Conservation (phyloP, 2,797 vertebrate genomes). For the Pangasius mekongensis region DNA sequence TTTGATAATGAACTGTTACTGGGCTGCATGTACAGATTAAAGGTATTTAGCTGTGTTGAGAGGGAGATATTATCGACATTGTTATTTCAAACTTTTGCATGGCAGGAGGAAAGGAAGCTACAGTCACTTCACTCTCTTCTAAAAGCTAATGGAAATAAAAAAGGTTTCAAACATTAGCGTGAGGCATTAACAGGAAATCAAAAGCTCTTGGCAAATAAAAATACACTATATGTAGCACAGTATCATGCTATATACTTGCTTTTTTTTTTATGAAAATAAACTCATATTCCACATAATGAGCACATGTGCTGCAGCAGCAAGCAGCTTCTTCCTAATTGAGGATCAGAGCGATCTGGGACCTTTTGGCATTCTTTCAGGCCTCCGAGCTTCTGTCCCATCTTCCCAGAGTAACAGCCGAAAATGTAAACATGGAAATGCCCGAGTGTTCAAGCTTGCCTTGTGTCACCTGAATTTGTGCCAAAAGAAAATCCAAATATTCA, state of each 20-base stretch:
- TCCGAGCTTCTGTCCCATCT: constrained; percentile 60
- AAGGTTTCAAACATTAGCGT: background rate
- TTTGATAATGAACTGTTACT: background rate
- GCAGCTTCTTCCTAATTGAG: constrained; percentile 38
- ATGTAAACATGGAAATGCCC: constrained; percentile 53
- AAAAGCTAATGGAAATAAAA: background rate
- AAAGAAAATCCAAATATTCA: constrained; percentile 17
- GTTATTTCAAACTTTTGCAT: background rate
- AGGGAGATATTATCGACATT: background rate
- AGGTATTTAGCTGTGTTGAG: background rate
- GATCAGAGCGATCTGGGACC: constrained; percentile 45
- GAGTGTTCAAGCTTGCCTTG: constrained; percentile 35
- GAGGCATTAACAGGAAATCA: background rate
- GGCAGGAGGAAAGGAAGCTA: background rate
- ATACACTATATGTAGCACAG: background rate
- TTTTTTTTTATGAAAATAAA: background rate
- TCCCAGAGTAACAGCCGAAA: constrained; percentile 50
- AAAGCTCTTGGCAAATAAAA: background rate
- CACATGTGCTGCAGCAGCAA: constrained; percentile 28
- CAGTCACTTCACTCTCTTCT: background rate
- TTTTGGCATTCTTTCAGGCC: constrained; percentile 55
- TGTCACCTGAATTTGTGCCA: constrained; percentile 7
- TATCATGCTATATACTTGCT: background rate
- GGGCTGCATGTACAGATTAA: background rate
- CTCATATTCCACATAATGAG: background rate